Evolutionary conservation across 2,113 vertebrate genomes (phyloP).

Genomic region (Anas platyrhynchos): DNA sequence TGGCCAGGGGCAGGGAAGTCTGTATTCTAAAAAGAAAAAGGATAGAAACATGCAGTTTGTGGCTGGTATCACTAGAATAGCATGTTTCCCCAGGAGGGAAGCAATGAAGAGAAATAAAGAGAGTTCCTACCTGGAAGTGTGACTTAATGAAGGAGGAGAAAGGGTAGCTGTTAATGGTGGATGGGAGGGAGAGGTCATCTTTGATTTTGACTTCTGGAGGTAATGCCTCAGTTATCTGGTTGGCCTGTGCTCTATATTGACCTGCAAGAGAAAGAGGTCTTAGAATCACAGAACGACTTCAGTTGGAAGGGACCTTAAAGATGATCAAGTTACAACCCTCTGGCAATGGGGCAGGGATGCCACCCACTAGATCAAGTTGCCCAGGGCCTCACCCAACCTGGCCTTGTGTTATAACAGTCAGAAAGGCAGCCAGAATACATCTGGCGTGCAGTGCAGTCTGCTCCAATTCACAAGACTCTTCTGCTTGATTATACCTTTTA

Average conservation of each 20-base stretch:
- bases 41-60: not conserved
- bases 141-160: slow-evolving; percentile 86
- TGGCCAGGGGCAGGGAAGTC: slow-evolving; percentile 77
- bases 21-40: slow-evolving; percentile 29
- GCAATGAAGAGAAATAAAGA: not conserved
- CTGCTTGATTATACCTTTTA: not conserved
- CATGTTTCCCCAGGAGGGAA: not conserved
- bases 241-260: slow-evolving; percentile 31
- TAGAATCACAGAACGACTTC: too few relatives aligned
- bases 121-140: slow-evolving; percentile 80
- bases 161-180: slow-evolving; percentile 80
- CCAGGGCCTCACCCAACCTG: too few relatives aligned
- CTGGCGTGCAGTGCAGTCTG: not conserved
- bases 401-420: not conserved
- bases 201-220: slow-evolving; percentile 85
- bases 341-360: too few relatives aligned
- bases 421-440: not conserved
- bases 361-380: too few relatives aligned
- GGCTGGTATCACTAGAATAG: not conserved
- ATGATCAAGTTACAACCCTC: too few relatives aligned
- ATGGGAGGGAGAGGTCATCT: slow-evolving; percentile 77
- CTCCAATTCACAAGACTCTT: not conserved
- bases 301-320: too few relatives aligned
- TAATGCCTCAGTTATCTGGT: slow-evolving; percentile 77
- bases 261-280: slow-evolving; percentile 51